phyloP scores from a whole-genome alignment of 1,140 invertebrate species.

The Rhagoletis zephyria region DNA sequence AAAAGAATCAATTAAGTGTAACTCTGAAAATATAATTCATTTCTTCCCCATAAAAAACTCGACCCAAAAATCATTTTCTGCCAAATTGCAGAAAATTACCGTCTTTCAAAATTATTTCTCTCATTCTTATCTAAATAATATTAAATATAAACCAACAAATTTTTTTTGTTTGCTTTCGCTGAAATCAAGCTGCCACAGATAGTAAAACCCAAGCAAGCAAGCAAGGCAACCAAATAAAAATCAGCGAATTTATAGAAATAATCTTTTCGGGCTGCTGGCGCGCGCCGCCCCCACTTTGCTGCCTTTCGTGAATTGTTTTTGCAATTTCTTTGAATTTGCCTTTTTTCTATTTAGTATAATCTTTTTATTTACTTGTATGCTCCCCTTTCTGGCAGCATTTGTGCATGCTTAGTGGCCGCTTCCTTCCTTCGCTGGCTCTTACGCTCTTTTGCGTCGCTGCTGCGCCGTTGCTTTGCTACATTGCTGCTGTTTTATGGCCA shows the following conservation, averaged over 20 bases:
- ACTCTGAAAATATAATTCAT: no score
- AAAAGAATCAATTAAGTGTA: no score
- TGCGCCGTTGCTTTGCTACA: background rate
- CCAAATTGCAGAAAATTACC: no score
- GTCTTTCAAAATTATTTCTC: no score
- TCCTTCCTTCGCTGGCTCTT: background rate
- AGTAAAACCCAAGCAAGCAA: background rate
- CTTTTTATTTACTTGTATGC: no score
- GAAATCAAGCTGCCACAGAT: background rate
- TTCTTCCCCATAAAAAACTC: no score
- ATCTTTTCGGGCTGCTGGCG: background rate
- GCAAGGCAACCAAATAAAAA: conserved; percentile 43
- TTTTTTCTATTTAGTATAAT: background rate
- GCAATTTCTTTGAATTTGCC: background rate
- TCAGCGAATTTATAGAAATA: conserved; percentile 32
- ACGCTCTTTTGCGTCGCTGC: background rate
- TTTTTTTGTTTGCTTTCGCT: background rate
- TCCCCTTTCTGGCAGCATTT: background rate
- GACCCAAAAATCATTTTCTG: no score
- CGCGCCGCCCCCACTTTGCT: background rate
- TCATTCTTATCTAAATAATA: background rate
- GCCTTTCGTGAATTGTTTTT: background rate
- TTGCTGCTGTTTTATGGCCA: conserved; percentile 27
- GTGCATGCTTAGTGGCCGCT: background rate
- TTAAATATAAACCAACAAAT: background rate